Evolutionary conservation across 2,113 vertebrate genomes (phyloP).

Genomic region (Toxostoma redivivum): DNA sequence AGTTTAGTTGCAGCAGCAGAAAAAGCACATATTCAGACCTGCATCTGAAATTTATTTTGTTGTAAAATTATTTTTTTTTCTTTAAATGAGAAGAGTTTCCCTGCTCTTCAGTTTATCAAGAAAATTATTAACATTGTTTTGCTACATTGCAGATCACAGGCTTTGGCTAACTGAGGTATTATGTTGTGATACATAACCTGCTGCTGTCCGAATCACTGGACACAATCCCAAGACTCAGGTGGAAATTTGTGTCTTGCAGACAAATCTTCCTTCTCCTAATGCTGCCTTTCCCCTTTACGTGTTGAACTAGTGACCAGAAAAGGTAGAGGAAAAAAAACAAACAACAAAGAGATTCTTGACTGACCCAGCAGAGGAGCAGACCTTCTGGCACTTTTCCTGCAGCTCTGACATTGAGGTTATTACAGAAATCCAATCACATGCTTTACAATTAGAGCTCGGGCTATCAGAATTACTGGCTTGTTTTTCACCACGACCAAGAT

Average conservation of each 20-base stretch:
- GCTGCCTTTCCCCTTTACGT: neutral
- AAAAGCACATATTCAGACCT: neutral
- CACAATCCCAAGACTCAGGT: neutral
- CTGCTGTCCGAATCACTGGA: neutral
- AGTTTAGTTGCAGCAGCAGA: neutral
- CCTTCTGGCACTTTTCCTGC: neutral
- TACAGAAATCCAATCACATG: neutral
- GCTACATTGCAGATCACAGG: neutral
- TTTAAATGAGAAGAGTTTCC: neutral
- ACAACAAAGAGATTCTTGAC: neutral
- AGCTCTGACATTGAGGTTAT: neutral
- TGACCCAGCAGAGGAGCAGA: neutral
- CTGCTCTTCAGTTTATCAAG: neutral
- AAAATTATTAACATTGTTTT: neutral
- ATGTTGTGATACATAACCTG: neutral
- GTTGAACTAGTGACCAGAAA: neutral
- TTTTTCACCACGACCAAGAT: neutral
- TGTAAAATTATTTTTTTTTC: neutral
- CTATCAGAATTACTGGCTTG: constrained; percentile 5
- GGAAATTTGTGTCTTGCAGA: neutral
- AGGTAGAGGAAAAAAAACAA: fast-evolving
- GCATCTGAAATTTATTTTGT: neutral
- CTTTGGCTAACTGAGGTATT: neutral
- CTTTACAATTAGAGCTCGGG: neutral
- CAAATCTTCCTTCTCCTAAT: neutral